phyloP scores from a whole-genome alignment of 2,113 vertebrate species.

The Craseonycteris thonglongyai region DNA sequence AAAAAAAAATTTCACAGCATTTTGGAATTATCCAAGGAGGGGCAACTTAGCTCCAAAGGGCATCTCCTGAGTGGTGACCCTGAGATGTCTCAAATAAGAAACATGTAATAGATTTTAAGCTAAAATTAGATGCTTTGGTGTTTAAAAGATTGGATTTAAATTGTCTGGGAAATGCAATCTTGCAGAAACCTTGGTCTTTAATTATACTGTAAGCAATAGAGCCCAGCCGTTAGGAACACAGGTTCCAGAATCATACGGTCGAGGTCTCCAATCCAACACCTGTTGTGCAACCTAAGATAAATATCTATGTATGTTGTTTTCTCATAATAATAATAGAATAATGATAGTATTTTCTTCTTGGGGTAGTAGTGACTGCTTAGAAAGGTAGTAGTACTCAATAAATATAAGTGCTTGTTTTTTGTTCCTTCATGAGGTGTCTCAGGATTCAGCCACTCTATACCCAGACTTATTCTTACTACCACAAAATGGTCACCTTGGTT shows the following conservation, averaged over 20 bases:
- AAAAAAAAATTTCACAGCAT: background rate
- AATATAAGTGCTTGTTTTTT: background rate
- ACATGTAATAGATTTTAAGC: background rate
- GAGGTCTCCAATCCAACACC: background rate
- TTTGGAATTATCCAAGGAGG: background rate
- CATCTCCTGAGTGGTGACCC: background rate
- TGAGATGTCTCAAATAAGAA: background rate
- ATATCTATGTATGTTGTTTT: background rate
- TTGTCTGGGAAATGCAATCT: background rate
- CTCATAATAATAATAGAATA: background rate
- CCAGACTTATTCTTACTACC: background rate
- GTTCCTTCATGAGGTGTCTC: background rate
- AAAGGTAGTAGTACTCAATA: background rate
- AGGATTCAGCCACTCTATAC: background rate
- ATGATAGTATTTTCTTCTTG: background rate
- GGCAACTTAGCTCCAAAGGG: background rate
- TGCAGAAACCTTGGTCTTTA: background rate
- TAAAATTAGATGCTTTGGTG: conserved; percentile 7
- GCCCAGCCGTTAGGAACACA: background rate
- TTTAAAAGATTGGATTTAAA: conserved; percentile 25
- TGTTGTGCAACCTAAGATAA: background rate
- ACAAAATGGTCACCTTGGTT: background rate
- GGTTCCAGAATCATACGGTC: background rate
- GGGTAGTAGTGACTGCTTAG: background rate
- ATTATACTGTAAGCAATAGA: background rate